These are phyloP conservation scores for Cheirogaleus medius DNA, from an alignment of 2,113 vertebrate species.

Conservation along the genomic window DNA sequence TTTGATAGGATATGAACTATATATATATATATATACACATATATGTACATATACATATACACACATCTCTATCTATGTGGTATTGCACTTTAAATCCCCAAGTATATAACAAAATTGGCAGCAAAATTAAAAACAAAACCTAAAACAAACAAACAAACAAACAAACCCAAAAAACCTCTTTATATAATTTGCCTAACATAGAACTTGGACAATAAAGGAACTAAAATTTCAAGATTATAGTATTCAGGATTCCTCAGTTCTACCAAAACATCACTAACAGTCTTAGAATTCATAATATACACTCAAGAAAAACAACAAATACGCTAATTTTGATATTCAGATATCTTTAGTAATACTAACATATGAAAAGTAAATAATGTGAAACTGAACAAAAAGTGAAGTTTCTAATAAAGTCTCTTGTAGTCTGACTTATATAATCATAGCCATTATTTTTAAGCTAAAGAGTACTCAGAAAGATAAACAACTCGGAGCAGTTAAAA, in stretches of 20 bases:
- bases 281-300: not conserved
- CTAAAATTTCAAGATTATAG: not conserved
- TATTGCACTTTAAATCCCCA: not conserved
- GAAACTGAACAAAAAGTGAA: not conserved
- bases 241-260: not conserved
- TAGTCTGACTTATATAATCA: not conserved
- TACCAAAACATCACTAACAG: not conserved
- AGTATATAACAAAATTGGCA: not conserved
- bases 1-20: not conserved
- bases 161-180: not conserved
- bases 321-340: not conserved
- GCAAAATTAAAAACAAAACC: not conserved
- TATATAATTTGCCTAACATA: not conserved
- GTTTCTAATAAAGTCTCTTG: not conserved
- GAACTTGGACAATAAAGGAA: not conserved
- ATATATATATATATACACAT: not conserved
- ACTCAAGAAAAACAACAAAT: not conserved
- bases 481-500: not conserved
- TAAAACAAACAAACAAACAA: not conserved
- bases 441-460: conserved; percentile 17
- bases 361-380: not conserved
- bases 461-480: conserved; percentile 16
- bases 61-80: not conserved
- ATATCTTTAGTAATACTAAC: not conserved
- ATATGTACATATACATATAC: not conserved